These are phyloP conservation scores for Halisarca cf. caerulea DNA, from an alignment of 37 sponge, comb jelly and placozoan genomes.

Conservation along the genomic window DNA sequence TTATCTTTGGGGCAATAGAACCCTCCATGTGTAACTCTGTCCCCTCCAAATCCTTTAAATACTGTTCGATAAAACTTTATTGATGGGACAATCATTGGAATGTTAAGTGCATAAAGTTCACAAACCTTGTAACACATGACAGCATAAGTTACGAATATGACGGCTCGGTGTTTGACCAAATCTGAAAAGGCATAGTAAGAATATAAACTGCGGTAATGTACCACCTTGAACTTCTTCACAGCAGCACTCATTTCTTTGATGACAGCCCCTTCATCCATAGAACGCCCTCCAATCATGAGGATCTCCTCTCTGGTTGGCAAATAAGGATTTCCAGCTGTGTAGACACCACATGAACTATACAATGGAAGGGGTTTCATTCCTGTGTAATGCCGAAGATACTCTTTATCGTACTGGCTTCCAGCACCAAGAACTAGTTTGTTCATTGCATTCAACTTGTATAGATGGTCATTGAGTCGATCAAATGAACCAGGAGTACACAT, in stretches of 20 bases:
- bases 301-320: no score
- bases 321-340: no score
- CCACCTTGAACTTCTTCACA: not conserved
- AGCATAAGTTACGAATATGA: conserved; percentile 26
- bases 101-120: conserved; percentile 18
- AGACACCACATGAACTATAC: not conserved
- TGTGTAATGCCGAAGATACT: conserved; percentile 36
- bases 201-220: not conserved
- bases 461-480: conserved; percentile 32
- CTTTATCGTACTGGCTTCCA: conserved; percentile 24
- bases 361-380: conserved; percentile 17
- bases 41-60: no score
- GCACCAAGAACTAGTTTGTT: conserved; percentile 18
- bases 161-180: conserved; percentile 5
- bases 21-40: no score
- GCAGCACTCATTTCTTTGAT: not conserved
- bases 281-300: no score
- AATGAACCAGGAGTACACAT: conserved; percentile 19
- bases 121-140: conserved; percentile 23
- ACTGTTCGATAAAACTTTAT: no score
- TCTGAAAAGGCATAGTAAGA: not conserved
- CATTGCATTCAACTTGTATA: conserved; percentile 5
- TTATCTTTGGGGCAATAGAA: no score
- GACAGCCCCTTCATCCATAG: no score
- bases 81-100: conserved; percentile 41